Evolutionary conservation across 2,888 invertebrate genomes (phyloP).

Genomic region (Agrochola circellaris): DNA sequence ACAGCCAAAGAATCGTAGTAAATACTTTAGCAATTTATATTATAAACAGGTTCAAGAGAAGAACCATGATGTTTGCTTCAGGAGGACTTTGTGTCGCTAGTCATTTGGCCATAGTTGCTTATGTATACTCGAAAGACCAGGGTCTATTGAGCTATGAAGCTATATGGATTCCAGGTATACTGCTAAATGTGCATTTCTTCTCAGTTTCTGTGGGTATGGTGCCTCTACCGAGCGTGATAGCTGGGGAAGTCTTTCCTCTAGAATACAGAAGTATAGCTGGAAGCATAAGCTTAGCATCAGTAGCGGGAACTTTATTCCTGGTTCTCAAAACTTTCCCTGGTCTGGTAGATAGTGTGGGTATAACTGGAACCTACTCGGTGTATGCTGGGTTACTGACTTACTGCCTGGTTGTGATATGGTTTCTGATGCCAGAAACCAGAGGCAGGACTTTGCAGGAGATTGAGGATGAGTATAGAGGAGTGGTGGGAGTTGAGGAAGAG

Average conservation of each 20-base stretch:
- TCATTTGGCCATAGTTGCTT: constrained; percentile 88
- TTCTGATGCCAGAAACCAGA: constrained; percentile 92
- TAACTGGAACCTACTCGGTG: constrained; percentile 90
- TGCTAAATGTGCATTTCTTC: constrained; percentile 89
- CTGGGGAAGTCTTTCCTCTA: constrained; percentile 92
- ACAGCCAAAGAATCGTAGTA: constrained; percentile 90
- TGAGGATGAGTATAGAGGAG: constrained; percentile 88
- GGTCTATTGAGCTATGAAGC: constrained; percentile 73
- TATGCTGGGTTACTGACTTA: constrained; percentile 89
- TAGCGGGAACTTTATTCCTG: constrained; percentile 90
- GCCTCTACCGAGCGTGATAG: constrained; percentile 93
- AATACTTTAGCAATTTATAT: constrained; percentile 91
- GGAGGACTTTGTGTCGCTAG: constrained; percentile 90
- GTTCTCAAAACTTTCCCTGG: constrained; percentile 91
- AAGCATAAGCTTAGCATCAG: constrained; percentile 90
- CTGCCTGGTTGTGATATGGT: constrained; percentile 88
- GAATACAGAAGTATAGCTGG: constrained; percentile 91
- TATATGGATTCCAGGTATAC: constrained; percentile 85
- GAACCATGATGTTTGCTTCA: constrained; percentile 91
- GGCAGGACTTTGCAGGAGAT: constrained; percentile 92
- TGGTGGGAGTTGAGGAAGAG: constrained; percentile 18
- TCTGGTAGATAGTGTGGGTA: constrained; percentile 86
- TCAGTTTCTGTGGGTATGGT: constrained; percentile 90
- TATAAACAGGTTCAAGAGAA: constrained; percentile 90
- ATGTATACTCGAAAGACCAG: constrained; percentile 77